A percentile compares a stretch with the other conserved stretches of the same genome.
phyloP scores from a whole-genome alignment of 2,888 invertebrate species.

The Gymnosoma rotundatum region DNA sequence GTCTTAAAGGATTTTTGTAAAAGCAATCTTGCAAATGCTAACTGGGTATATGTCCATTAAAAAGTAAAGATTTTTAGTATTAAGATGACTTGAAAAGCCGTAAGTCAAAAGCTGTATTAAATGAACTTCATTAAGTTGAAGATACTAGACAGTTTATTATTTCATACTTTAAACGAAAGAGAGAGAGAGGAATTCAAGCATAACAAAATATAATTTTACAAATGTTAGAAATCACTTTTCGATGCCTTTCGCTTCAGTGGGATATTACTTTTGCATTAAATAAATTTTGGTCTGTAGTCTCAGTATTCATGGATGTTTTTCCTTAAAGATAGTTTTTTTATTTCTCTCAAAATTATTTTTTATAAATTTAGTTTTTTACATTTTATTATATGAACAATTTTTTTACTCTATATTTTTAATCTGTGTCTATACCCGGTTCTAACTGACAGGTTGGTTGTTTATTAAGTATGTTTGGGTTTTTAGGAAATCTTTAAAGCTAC shows the following conservation, averaged over 20 bases:
- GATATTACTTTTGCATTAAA: constrained; percentile 25
- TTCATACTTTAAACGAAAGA: neutral
- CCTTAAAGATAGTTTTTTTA: neutral
- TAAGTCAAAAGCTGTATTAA: constrained; percentile 57
- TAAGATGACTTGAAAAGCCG: too few relatives aligned
- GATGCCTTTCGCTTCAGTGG: too few relatives aligned
- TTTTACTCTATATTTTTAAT: too few relatives aligned
- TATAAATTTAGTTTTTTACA: neutral
- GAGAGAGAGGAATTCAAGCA: constrained; percentile 35
- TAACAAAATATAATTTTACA: constrained; percentile 42
- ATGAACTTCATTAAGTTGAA: constrained; percentile 15
- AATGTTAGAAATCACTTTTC: constrained; percentile 12
- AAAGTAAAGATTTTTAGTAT: constrained; percentile 41
- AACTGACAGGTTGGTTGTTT: too few relatives aligned
- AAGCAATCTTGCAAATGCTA: too few relatives aligned
- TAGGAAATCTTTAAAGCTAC: neutral
- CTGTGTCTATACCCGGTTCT: too few relatives aligned
- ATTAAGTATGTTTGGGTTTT: neutral
- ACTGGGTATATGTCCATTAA: too few relatives aligned
- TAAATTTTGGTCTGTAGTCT: neutral
- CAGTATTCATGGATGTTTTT: constrained; percentile 58
- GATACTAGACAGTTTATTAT: constrained; percentile 58
- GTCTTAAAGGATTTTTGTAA: too few relatives aligned
- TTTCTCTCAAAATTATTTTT: neutral
- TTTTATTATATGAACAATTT: neutral